Base-by-base conservation (phyloP, 2,113 vertebrate species). In the Tinamus guttatus region DNA sequence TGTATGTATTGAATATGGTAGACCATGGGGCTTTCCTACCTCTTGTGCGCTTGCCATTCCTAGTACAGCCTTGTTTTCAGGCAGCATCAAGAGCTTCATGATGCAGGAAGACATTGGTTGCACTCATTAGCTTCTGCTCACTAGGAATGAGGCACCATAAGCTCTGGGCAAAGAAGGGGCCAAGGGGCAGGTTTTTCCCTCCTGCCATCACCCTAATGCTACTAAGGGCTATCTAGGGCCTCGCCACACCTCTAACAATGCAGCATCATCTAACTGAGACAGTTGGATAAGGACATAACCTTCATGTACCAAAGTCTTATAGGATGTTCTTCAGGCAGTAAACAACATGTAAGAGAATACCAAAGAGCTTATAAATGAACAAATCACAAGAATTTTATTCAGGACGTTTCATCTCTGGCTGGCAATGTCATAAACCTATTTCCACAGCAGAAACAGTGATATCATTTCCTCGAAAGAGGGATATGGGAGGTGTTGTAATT, bases 31-130 rank as follows among this genome's bases (percentile, higher is more conserved):
- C 89, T 96, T 84, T 79, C 62, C 27, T 43, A 83, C 11, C 77
- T 88, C 95, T 94, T 90, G 69, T 93, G 77, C 18, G 85, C 77
- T 79, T 81, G 85, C 83, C 74, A 81, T 88, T 89, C 85, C 69
- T 43, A 89, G 86, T 77, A 87, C 51, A 58, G 89, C 80, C 74
- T 30, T 84, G 88, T 54, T 89, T 76, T 89, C 73, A 68, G 88
- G 83, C 80, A 86, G 79, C 73, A 67, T 69, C 47, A 75, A 87
- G 36, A 81, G 74, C 87, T 91, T 56, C 2, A 3, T 60, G 73
- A 85, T 87, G 75, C 80, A 95, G 76, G 87, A 88, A 81, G 90
- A 59, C n/a, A 70, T 38, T 10, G 60, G 38, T 86, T 84, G 51
- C 64, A 22, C 62, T 88, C 49, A 73, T 86, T 9, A 65, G 16